Evolutionary conservation across 2,888 invertebrate genomes (phyloP), one percentile per base, ranked within the genome.

Genomic region (Athalia circularis): DNA sequence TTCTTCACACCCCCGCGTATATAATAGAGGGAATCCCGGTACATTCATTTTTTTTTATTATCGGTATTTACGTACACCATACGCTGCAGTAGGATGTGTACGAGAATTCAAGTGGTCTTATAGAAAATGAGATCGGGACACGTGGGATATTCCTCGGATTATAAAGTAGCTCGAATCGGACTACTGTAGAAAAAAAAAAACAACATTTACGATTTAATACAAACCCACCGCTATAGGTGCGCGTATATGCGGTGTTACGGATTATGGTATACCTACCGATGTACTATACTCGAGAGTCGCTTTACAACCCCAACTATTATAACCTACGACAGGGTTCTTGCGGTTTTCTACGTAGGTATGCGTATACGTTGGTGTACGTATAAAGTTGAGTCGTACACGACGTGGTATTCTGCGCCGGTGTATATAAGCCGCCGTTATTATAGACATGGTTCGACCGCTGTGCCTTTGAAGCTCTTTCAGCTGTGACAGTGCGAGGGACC

Each of bases 401-500:
- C 52, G 75, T 52, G 62, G 74, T 74, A 29, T 47, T 74, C 15
- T 11, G 59, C 61, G 54, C 50, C n/a, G 52, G n/a, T 54, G 70
- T 52, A n/a, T 64, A 74, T 78, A 78, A 78, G 68, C 78, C 74
- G 70, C 13, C 64, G 70, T 78, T 74, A 78, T 78, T 78, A 74
- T 64, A 68, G 78, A 78, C 78, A 78, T 64, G 62, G 62, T 70
- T 78, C 78, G 54, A 78, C 70, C 70, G 70, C 70, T 78, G 54
- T 65, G 68, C 70, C 65, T 74, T 64, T 75, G 75, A 75, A 52
- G 75, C 75, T 75, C 75, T 75, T 64, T 75, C 75, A 75, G 61
- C 62, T 62, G 75, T 75, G 75, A 75, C 75, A 64, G 75, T 57
- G 75, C 72, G 61, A 64, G 75, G 75, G 75, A 75, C 75, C 48